Evolutionary conservation across 2,888 invertebrate genomes (phyloP).

Genomic region (Chymomyza procnemis): DNA sequence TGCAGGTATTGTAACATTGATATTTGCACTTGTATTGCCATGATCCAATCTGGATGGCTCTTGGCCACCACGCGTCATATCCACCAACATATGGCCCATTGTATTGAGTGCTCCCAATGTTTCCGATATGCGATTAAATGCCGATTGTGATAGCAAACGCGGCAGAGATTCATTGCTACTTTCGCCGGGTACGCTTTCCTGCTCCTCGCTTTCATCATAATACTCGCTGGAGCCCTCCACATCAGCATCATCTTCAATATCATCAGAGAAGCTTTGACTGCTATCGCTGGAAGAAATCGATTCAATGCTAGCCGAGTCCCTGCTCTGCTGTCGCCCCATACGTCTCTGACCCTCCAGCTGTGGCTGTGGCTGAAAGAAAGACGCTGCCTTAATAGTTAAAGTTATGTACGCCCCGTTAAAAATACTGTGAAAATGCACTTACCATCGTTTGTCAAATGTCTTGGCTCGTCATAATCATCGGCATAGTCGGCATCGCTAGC

Average conservation of each 20-base stretch:
- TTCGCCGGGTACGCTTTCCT: constrained; percentile 48
- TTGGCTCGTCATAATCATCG: constrained; percentile 62
- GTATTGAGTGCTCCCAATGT: constrained; percentile 90
- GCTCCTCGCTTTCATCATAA: constrained; percentile 69
- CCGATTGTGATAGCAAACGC: constrained; percentile 81
- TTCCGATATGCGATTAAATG: constrained; percentile 83
- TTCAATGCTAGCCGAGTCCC: constrained; percentile 30
- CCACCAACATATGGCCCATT: constrained; percentile 90
- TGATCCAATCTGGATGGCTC: constrained; percentile 26
- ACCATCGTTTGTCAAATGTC: constrained; percentile 72
- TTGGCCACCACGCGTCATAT: constrained; percentile 83
- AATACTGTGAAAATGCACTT: constrained; percentile 47
- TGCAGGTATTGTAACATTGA: constrained; percentile 4
- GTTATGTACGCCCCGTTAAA: constrained; percentile 53
- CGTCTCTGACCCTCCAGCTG: constrained; percentile 55
- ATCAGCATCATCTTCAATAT: constrained; percentile 48
- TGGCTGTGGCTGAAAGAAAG: constrained; percentile 77
- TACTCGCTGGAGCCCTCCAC: constrained; percentile 65
- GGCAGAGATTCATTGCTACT: constrained; percentile 77
- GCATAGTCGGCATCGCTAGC: constrained; percentile 15
- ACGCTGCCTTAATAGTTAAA: constrained; percentile 78
- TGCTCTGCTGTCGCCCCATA: constrained; percentile 40
- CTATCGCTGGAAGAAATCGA: constrained; percentile 39
- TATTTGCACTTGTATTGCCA: constrained; percentile 35
- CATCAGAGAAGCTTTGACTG: constrained; percentile 44